Percentiles rank a stretch among this genome's conserved stretches.
These are phyloP conservation scores for Tenthredo amoena DNA, from an alignment of 2,888 invertebrate genomes.

Conservation along the genomic window DNA sequence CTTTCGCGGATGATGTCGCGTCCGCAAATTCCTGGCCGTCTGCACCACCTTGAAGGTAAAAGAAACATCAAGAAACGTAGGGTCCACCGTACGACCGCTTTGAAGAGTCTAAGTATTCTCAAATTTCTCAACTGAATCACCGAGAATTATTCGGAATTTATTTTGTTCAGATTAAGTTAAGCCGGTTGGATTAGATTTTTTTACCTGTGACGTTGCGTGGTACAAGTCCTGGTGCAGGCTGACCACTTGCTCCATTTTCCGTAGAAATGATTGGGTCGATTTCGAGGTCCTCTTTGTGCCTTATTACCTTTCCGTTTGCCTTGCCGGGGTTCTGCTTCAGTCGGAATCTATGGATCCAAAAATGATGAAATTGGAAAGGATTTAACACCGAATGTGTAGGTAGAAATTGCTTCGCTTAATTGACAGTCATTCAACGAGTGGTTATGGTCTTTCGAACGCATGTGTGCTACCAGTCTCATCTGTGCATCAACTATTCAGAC, in stretches of 20 bases:
- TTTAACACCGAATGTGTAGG: neutral
- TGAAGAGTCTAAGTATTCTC: constrained; percentile 22
- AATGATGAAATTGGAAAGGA: neutral
- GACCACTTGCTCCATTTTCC: constrained; percentile 93
- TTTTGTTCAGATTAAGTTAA: neutral
- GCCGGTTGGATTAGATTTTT: constrained; percentile 55
- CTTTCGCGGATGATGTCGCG: constrained; percentile 89
- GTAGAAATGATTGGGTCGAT: constrained; percentile 80
- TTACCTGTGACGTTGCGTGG: constrained; percentile 88
- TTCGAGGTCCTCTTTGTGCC: constrained; percentile 62
- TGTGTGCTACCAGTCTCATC: neutral
- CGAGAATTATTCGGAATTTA: neutral
- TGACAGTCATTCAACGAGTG: constrained; percentile 39
- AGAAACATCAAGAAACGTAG: constrained; percentile 15
- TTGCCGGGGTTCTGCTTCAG: constrained; percentile 75
- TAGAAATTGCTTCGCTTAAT: neutral
- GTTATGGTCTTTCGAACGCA: constrained; percentile 18
- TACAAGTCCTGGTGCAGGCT: constrained; percentile 88
- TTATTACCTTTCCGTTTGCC: constrained; percentile 67
- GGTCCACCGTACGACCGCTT: constrained; percentile 25
- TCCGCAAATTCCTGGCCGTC: constrained; percentile 86
- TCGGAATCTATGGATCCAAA: constrained; percentile 70
- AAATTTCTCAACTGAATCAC: constrained; percentile 23
- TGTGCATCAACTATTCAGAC: constrained; percentile 25
- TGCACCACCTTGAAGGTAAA: constrained; percentile 83